These are phyloP conservation scores for Tenthredo distinguenda DNA, from an alignment of 2,888 invertebrate species.

Conservation along the genomic window DNA sequence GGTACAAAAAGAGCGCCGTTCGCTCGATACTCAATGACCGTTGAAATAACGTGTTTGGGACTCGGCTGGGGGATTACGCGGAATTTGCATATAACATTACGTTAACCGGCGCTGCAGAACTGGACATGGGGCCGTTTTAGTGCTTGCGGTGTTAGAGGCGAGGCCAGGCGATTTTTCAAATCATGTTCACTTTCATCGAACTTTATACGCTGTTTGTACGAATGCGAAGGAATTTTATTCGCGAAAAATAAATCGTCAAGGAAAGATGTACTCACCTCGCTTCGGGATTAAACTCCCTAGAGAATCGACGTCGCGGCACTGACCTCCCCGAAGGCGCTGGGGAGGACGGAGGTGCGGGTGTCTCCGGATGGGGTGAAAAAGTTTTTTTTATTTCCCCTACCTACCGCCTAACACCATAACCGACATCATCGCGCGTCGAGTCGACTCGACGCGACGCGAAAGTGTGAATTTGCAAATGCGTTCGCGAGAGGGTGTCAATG, in stretches of 20 bases:
- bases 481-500: conserved; percentile 55
- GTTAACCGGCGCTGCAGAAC: conserved; percentile 37
- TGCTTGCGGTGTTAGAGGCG: neutral
- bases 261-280: conserved; percentile 33
- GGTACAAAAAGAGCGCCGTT: conserved; percentile 46
- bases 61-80: conserved; percentile 47
- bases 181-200: neutral
- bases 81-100: conserved; percentile 54
- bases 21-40: conserved; percentile 53
- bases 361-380: conserved; percentile 50
- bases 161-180: conserved; percentile 12
- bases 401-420: conserved; percentile 26
- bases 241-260: too few relatives aligned
- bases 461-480: conserved; percentile 55
- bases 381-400: conserved; percentile 44
- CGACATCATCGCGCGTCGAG: conserved; percentile 33
- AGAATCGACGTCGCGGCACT: conserved; percentile 38
- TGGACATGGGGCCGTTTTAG: conserved; percentile 34
- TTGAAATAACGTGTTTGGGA: conserved; percentile 54
- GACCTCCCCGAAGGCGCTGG: conserved; percentile 52
- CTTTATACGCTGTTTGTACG: neutral
- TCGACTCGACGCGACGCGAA: neutral
- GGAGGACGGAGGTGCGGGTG: conserved; percentile 12
- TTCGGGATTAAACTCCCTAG: conserved; percentile 52
- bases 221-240: too few relatives aligned